phyloP scores from a whole-genome alignment of 2,888 invertebrate species.

The Pseudolycoriella hygida region DNA sequence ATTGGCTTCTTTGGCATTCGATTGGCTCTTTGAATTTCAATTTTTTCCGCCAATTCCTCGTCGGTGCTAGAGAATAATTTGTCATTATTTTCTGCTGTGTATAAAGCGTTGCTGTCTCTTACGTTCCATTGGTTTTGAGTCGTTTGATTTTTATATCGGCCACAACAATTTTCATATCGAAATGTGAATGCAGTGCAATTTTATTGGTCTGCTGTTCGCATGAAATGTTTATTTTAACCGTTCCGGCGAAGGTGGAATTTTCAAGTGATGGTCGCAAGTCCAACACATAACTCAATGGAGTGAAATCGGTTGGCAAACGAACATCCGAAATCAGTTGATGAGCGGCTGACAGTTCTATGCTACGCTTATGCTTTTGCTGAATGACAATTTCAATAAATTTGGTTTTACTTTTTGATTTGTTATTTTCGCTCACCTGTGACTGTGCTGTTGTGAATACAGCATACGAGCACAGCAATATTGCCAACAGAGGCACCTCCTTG shows the following conservation, averaged over 20 bases:
- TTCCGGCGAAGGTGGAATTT: constrained; percentile 46
- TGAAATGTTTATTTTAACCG: constrained; percentile 48
- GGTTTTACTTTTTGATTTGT: background rate
- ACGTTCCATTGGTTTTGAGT: constrained; percentile 21
- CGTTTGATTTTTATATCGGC: constrained; percentile 31
- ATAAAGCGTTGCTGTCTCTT: constrained; percentile 1
- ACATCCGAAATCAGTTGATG: constrained; percentile 44
- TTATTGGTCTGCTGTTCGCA: constrained; percentile 43
- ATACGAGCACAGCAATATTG: background rate
- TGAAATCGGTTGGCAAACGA: constrained; percentile 40
- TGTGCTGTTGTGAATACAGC: background rate
- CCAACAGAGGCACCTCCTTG: background rate
- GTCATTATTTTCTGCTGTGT: no score
- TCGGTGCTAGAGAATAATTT: background rate
- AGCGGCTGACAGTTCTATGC: constrained; percentile 55
- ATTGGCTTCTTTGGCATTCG: constrained; percentile 42
- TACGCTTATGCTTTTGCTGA: constrained; percentile 24
- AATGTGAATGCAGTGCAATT: constrained; percentile 46
- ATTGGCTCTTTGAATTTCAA: constrained; percentile 25
- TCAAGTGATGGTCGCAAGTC: constrained; percentile 47
- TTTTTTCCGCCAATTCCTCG: constrained; percentile 6
- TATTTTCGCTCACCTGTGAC: background rate
- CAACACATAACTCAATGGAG: constrained; percentile 46
- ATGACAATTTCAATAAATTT: background rate
- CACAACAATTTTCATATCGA: constrained; percentile 39